Evolutionary conservation across 2,888 invertebrate species (phyloP).

Genomic region (Schizaphis graminum): DNA sequence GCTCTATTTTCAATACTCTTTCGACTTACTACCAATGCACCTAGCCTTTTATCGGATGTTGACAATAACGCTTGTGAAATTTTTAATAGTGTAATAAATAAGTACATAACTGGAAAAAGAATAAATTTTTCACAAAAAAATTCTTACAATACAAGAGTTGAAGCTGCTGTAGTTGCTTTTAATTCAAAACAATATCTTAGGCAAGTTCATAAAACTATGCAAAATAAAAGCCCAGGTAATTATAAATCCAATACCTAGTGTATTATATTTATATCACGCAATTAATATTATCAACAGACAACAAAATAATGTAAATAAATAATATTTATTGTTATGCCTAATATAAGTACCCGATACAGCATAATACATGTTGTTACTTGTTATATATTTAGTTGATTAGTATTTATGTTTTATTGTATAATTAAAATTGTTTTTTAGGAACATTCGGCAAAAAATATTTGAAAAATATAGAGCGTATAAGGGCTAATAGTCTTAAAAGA

Average conservation of each 20-base stretch:
- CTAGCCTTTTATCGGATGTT: no score
- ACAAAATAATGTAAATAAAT: no score
- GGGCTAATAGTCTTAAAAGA: not conserved
- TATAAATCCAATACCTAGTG: not conserved
- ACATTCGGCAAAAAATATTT: not conserved
- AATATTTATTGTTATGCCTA: no score
- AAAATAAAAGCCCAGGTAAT: conserved; percentile 22
- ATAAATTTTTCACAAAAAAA: not conserved
- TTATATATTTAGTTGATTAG: no score
- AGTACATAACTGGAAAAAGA: not conserved
- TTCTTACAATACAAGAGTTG: not conserved
- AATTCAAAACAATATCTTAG: conserved; percentile 21
- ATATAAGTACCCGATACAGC: no score
- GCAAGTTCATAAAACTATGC: conserved; percentile 9
- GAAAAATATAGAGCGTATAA: not conserved
- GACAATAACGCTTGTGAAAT: conserved; percentile 1
- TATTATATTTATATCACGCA: not conserved
- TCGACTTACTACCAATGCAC: no score
- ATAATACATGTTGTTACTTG: no score
- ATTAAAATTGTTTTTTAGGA: not conserved
- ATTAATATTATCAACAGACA: no score
- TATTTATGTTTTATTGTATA: not conserved
- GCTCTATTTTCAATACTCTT: no score
- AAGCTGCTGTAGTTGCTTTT: conserved; percentile 21
- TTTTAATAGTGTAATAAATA: conserved; percentile 19